Evolutionary conservation across 2,888 invertebrate genomes (phyloP).

Genomic region (Drosophila meridiana): DNA sequence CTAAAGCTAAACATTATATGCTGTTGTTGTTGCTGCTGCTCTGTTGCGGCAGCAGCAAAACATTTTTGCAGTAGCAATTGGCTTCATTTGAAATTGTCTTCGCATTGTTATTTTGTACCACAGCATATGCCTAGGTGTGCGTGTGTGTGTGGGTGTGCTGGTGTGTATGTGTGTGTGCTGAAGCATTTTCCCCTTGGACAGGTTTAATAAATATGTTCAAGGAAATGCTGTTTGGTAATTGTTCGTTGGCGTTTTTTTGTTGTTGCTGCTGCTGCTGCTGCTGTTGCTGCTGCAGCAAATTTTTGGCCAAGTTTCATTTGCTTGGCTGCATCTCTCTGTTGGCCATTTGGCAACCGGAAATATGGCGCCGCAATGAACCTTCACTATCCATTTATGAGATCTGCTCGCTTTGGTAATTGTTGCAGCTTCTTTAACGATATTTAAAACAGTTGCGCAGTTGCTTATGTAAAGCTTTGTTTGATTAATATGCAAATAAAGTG

Average conservation of each 20-base stretch:
- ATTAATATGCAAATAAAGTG: conserved; percentile 8
- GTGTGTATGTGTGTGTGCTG: conserved; percentile 22
- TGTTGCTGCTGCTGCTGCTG: conserved; percentile 13
- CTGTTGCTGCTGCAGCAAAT: conserved; percentile 21
- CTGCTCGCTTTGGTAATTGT: conserved; percentile 61
- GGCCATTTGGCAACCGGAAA: conserved; percentile 64
- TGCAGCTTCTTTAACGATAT: conserved; percentile 34
- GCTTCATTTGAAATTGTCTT: conserved; percentile 73
- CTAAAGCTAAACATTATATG: conserved; percentile 66
- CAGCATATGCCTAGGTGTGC: conserved; percentile 16
- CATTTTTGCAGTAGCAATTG: conserved; percentile 78
- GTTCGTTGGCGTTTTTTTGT: conserved; percentile 71
- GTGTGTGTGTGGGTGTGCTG: conserved; percentile 6
- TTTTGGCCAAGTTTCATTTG: conserved; percentile 48
- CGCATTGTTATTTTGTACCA: conserved; percentile 47
- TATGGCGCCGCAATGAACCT: conserved; percentile 79
- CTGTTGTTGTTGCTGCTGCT: conserved; percentile 21
- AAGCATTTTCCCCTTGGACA: conserved; percentile 77
- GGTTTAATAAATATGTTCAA: conserved; percentile 84
- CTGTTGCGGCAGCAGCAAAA: conserved; percentile 44
- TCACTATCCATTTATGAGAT: conserved; percentile 79
- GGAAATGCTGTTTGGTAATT: conserved; percentile 84
- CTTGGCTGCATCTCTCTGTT: conserved; percentile 43
- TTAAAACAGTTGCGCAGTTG: conserved; percentile 36
- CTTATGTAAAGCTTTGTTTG: conserved; percentile 47